Base-by-base conservation (phyloP, 2,888 invertebrate species). In the Diogma glabrata region DNA sequence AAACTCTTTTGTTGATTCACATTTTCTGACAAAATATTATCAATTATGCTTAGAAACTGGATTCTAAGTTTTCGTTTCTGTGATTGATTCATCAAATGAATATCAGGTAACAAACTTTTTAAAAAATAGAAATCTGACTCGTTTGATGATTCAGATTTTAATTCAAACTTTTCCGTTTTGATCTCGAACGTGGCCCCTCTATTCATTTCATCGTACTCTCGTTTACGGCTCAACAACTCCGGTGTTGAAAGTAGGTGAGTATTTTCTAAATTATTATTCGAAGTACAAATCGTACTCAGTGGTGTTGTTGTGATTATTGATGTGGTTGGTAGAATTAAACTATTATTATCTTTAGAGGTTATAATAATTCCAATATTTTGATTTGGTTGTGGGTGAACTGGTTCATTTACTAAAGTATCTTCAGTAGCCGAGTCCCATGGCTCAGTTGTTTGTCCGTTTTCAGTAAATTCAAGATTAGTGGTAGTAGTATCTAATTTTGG, bases 41-140 rank as follows among this genome's bases (percentile, higher is more conserved):
- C 74, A 48, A 75, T 74, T 19, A 74, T 59, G 57, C 72, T 65
- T 19, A 76, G 61, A 51, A 75, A 66, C 7, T 73, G 72, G 56
- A 75, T 74, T 65, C 75, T 75, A 2, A 76, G 66, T 59, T 71
- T 72, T 10, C 75, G 65, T 51, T 75, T 75, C 54, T 76, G 75
- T 51, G 70, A 67, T 4, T 68, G 65, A n/a, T 70, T 71, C 56
- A 76, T 66, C 17, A 65, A 61, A 24, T 66, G 69, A 47, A 76
- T 72, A 57, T 76, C 76, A 9, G 76, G 75, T 33, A 76, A 56
- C 48, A 76, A 68, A 61, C 76, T 75, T 57, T 68, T 70, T 47
- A 76, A 75, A 61, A 76, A 76, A 52, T 72, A 70, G 63, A 22
- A 10, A 46, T 46, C 46, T 16, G 46, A 23, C 6, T 9, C 6